Conservation (phyloP, 2,888 invertebrate species). For the Drosophila trichaetosa region DNA sequence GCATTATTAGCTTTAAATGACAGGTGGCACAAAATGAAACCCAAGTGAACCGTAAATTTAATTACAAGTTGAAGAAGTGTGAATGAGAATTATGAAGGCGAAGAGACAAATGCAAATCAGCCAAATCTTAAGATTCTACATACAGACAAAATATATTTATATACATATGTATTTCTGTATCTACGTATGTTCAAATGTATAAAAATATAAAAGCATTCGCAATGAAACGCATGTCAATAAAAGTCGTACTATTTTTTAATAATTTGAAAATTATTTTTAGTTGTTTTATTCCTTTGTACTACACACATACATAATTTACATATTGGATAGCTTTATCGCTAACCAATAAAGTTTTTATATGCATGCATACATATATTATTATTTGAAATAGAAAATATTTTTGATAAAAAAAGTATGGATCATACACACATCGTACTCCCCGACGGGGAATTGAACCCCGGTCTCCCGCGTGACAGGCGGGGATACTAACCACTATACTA, state of each 20-base stretch:
- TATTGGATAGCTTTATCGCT: neutral
- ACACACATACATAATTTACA: neutral
- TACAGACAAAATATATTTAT: neutral
- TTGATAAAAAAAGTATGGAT: no score
- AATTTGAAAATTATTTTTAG: no score
- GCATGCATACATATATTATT: neutral
- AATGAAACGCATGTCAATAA: no score
- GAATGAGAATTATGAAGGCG: neutral
- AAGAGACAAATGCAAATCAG: neutral
- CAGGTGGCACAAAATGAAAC: neutral
- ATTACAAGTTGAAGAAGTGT: neutral
- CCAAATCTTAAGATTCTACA: neutral
- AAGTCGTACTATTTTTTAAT: no score
- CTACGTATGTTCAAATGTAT: neutral
- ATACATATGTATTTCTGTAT: neutral
- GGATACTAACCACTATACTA: conserved; percentile 16
- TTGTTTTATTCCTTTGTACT: neutral
- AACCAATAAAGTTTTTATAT: neutral
- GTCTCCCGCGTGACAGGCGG: conserved; percentile 30
- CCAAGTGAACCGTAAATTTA: neutral
- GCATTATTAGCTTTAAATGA: conserved; percentile 1
- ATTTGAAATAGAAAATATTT: neutral
- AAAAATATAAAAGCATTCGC: no score
- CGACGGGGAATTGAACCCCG: conserved; percentile 20
- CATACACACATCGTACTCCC: no score